Conservation (phyloP, 2,113 vertebrate species). For the Thalassoma bifasciatum region DNA sequence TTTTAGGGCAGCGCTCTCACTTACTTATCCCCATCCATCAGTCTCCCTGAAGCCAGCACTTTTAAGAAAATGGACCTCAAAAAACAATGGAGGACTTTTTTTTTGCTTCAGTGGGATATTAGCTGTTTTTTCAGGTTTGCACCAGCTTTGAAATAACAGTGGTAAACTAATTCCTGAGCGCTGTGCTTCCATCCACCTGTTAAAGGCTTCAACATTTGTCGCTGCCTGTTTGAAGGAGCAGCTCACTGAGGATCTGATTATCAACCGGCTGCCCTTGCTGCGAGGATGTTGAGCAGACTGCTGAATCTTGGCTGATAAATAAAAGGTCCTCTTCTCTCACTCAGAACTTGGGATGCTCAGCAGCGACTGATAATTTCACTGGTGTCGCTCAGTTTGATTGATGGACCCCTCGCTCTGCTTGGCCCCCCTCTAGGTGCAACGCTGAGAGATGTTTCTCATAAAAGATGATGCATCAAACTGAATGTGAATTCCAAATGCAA, state of each 20-base stretch:
- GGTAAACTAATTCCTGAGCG: conserved; percentile 14
- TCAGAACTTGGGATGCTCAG: conserved; percentile 56
- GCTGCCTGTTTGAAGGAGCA: conserved; percentile 37
- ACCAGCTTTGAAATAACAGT: neutral
- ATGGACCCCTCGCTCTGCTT: conserved; percentile 55
- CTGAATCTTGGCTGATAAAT: conserved; percentile 69
- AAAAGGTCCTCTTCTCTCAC: conserved; percentile 54
- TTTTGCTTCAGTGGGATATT: neutral
- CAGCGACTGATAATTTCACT: conserved; percentile 70
- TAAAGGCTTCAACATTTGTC: conserved; percentile 16
- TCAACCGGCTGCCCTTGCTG: conserved; percentile 55
- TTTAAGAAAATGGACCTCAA: conserved; percentile 18
- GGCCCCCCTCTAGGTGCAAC: conserved; percentile 52
- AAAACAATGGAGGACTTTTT: conserved; percentile 11
- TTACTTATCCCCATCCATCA: conserved; percentile 76
- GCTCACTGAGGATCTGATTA: conserved; percentile 64
- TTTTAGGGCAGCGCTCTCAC: conserved; percentile 66
- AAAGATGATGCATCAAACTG: conserved; percentile 72
- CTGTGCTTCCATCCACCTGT: conserved; percentile 43
- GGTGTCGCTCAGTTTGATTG: conserved; percentile 75
- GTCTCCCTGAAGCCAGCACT: conserved; percentile 15
- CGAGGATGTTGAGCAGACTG: conserved; percentile 45
- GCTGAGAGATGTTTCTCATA: conserved; percentile 68
- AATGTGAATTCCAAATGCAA: conserved; percentile 72
- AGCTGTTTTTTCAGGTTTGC: neutral